These are phyloP conservation scores for Stylophora pistillata DNA, from an alignment of 64 coral and sea anemone genomes.

Conservation along the genomic window DNA sequence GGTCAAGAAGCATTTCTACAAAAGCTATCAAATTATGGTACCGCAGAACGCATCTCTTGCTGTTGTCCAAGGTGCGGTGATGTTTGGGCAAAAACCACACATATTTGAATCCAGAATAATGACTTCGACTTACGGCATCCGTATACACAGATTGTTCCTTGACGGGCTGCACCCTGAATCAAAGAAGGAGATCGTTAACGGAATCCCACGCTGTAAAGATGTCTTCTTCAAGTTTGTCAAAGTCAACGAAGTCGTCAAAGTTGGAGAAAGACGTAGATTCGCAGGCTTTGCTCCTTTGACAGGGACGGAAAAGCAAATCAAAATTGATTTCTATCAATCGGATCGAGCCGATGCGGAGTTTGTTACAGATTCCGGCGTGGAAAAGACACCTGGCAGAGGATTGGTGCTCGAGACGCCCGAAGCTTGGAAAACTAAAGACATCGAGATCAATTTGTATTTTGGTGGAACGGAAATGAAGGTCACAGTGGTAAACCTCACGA, in stretches of 20 bases:
- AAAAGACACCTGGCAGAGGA: not conserved
- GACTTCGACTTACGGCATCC: not conserved
- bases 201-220: not conserved
- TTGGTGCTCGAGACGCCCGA: not conserved
- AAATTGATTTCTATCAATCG: not conserved
- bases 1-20: not conserved
- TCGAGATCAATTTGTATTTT: not conserved
- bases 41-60: not conserved
- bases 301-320: not conserved
- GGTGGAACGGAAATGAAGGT: conserved; percentile 5
- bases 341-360: not conserved
- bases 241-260: conserved; percentile 8
- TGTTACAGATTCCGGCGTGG: not conserved
- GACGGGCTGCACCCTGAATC: not conserved
- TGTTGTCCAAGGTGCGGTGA: conserved; percentile 23
- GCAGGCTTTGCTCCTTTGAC: not conserved
- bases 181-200: not conserved
- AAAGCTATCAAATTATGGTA: not conserved
- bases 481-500: not conserved
- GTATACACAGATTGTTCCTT: not conserved
- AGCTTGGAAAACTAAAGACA: not conserved
- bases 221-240: not conserved
- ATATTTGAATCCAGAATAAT: not conserved
- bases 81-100: conserved; percentile 8
- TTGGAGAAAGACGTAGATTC: not conserved